Evolutionary conservation across 2,888 invertebrate genomes (phyloP).

Genomic region (Volucella inflata): DNA sequence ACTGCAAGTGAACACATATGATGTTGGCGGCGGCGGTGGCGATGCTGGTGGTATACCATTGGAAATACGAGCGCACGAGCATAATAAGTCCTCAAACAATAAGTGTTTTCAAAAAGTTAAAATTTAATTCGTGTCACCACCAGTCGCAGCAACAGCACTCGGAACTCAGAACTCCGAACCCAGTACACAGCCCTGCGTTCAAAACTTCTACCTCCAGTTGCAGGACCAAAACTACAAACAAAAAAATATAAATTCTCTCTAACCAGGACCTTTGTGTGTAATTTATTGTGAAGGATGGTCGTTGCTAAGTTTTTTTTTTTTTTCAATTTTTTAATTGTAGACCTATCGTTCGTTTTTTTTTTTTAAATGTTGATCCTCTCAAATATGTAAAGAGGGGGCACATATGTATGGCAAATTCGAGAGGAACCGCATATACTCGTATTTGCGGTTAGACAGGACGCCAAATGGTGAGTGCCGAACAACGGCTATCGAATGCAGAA

Average conservation of each 20-base stretch:
- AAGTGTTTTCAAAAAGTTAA: conserved; percentile 73
- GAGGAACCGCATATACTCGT: conserved; percentile 58
- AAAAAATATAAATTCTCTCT: too few species aligned
- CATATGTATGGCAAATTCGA: conserved; percentile 53
- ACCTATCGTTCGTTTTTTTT: conserved; percentile 20
- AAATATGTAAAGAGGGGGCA: conserved; percentile 9
- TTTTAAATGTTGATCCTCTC: neutral
- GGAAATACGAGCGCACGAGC: conserved; percentile 57
- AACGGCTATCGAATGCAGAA: conserved; percentile 40
- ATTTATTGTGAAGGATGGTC: conserved; percentile 71
- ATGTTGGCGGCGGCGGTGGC: neutral
- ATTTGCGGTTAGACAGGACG: conserved; percentile 61
- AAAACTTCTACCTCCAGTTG: conserved; percentile 54
- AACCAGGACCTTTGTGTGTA: conserved; percentile 53
- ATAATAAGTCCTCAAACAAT: conserved; percentile 74
- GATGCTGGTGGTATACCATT: conserved; percentile 9
- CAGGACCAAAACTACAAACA: too few species aligned
- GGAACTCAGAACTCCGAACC: too few species aligned
- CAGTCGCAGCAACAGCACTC: conserved; percentile 34
- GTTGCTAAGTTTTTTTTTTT: conserved; percentile 30
- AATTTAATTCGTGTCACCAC: conserved; percentile 73
- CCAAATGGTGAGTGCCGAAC: conserved; percentile 38
- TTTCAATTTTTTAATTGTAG: conserved; percentile 22
- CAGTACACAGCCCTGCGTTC: conserved; percentile 44
- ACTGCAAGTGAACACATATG: conserved; percentile 31